These are phyloP conservation scores for Meta bourneti DNA, from an alignment of 2,888 invertebrate genomes.

Conservation along the genomic window DNA sequence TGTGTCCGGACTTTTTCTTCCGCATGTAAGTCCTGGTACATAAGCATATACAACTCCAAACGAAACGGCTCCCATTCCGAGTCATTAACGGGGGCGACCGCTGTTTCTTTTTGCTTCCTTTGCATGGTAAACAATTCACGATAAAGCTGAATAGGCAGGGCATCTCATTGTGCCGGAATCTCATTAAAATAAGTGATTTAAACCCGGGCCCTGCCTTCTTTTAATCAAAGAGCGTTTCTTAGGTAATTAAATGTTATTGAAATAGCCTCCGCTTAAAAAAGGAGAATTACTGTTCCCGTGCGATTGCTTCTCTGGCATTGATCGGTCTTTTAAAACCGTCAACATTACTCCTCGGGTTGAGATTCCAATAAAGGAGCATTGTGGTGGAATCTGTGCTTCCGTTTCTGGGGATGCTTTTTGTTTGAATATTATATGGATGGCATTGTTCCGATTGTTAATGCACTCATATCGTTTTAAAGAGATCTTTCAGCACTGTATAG, in stretches of 20 bases:
- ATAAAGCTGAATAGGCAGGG: neutral
- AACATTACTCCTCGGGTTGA: too few relatives aligned
- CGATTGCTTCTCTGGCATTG: neutral
- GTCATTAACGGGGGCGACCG: constrained; percentile 6
- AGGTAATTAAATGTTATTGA: constrained; percentile 47
- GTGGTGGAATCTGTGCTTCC: too few relatives aligned
- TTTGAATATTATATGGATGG: too few relatives aligned
- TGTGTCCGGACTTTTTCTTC: neutral
- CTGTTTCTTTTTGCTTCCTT: constrained; percentile 3
- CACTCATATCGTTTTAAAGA: too few relatives aligned
- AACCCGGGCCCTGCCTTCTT: neutral
- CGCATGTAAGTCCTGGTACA: neutral
- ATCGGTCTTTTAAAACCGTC: neutral
- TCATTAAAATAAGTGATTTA: constrained; percentile 41
- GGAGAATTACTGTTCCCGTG: neutral
- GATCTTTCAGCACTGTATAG: too few relatives aligned
- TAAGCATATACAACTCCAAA: neutral
- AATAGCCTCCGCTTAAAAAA: constrained; percentile 2
- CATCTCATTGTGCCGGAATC: neutral
- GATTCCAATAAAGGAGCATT: too few relatives aligned
- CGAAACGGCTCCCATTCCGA: neutral
- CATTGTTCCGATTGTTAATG: too few relatives aligned
- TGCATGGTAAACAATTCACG: constrained; percentile 4
- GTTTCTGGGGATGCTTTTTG: too few relatives aligned
- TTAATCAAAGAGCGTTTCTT: constrained; percentile 25